These are phyloP conservation scores for Puntigrus tetrazona DNA, from an alignment of 2,113 vertebrate species.

Conservation along the genomic window DNA sequence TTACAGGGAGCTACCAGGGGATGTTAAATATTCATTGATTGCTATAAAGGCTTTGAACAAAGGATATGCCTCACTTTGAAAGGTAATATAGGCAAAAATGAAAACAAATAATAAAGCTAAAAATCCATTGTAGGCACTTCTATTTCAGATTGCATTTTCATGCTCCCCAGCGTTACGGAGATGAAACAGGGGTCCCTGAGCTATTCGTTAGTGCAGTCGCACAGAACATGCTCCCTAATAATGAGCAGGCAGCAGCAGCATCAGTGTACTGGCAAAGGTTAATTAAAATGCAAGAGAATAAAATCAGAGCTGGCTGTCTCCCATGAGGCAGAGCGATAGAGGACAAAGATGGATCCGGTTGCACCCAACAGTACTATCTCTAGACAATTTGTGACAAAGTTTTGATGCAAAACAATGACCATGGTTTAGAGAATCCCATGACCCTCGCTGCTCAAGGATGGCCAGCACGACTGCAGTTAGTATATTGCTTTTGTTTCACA, in stretches of 20 bases:
- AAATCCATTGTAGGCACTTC: constrained; percentile 44
- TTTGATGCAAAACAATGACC: background rate
- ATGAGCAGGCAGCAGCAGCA: constrained; percentile 40
- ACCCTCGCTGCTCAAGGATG: background rate
- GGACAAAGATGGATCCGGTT: constrained; percentile 28
- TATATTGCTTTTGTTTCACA: background rate
- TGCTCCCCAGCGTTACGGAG: constrained; percentile 18
- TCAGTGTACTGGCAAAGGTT: constrained; percentile 46
- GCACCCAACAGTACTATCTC: background rate
- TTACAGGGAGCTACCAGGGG: constrained; percentile 34
- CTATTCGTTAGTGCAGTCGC: constrained; percentile 38
- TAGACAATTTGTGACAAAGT: background rate
- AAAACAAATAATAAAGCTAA: constrained; percentile 36
- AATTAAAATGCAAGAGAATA: constrained; percentile 49
- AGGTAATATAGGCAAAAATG: constrained; percentile 29
- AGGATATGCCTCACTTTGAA: constrained; percentile 36
- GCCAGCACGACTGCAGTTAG: background rate
- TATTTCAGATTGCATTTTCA: constrained; percentile 25
- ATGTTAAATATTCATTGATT: constrained; percentile 55
- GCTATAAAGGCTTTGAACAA: constrained; percentile 47
- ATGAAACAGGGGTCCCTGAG: constrained; percentile 45
- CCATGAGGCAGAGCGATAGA: background rate
- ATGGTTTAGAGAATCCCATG: background rate
- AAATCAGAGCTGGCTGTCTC: constrained; percentile 33
- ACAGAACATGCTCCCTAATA: constrained; percentile 28